Conservation (phyloP, 2,113 vertebrate species). For the Platycercus adscitus region DNA sequence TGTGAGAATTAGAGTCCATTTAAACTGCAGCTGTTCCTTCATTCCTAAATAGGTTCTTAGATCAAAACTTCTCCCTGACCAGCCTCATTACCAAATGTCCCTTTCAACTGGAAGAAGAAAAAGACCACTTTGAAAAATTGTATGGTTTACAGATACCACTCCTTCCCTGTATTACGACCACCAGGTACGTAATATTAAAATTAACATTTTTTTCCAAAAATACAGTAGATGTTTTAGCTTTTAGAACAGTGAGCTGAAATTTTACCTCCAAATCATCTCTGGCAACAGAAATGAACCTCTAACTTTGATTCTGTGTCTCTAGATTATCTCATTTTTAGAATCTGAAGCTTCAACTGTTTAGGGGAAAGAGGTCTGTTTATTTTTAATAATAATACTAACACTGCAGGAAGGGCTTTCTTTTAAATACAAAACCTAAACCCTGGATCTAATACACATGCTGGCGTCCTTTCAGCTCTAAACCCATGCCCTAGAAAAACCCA, state of each 20-base stretch:
- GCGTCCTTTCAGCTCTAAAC: neutral
- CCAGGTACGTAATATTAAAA: neutral
- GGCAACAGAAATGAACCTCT: neutral
- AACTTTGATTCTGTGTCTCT: neutral
- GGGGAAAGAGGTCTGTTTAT: neutral
- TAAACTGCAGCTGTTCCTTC: constrained; percentile 80
- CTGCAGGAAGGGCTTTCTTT: neutral
- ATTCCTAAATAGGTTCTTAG: constrained; percentile 69
- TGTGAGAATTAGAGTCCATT: constrained; percentile 79
- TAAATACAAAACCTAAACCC: neutral
- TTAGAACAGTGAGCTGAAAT: neutral
- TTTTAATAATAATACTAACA: neutral
- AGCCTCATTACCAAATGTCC: constrained; percentile 20
- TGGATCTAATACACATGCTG: neutral
- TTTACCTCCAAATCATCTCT: neutral
- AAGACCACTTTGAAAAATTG: neutral
- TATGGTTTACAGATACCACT: neutral
- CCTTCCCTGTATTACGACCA: neutral
- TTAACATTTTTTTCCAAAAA: neutral
- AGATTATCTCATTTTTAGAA: neutral
- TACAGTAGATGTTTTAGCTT: neutral
- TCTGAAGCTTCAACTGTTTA: neutral
- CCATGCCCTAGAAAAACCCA: neutral
- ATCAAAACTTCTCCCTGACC: constrained; percentile 62
- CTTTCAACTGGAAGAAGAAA: constrained; percentile 33